Base-by-base conservation (phyloP, 2,797 vertebrate species). In the Prunella strophiata region DNA sequence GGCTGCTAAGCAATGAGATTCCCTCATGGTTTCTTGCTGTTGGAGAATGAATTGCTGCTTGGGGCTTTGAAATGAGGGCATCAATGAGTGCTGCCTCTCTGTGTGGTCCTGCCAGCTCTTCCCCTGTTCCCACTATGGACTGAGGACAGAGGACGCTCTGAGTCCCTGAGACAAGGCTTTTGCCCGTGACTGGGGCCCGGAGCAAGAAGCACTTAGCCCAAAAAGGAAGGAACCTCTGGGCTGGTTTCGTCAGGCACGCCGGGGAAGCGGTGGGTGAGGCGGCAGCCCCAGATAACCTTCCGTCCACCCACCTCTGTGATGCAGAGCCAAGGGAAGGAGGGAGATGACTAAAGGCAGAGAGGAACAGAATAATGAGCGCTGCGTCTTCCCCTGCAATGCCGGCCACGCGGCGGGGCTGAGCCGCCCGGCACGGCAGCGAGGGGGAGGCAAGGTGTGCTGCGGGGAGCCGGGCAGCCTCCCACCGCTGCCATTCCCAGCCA, bases 251-350 rank as follows among this genome's bases (percentile, higher is more conserved):
- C 92, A 96, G 92, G 91, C 91, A 36, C 8, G 16, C 81, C 2
- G 4, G 92, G 91, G 94, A 96, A 96, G 87, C 22, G 0, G 95
- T 96, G 96, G 92, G 91, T 93, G 96, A 96, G 94, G 91, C 85
- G 45, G 95, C 94, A 95, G 95, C 96, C 96, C 94, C 81, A 73
- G 92, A 92, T 96, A 95, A 96, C 96, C 96, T 96, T 96, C 94
- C 52, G 42, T 93, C 95, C 96, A 92, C 96, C 96, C 96, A 95
- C 96, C 92, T 85, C 84, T 0, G 7, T 96, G 95, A 96, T 96
- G 95, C 93, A 92, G 91, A 95, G 82, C 79, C 68, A 76, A 43
- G 88, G 94, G 82, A 93, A 95, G 95, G 94, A 94, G 89, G 87
- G 91, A 91, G 89, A 96, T 96, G 96, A 96, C 95, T 96, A 96